phyloP scores from a whole-genome alignment of 2,888 invertebrate genomes.

The Anarsia innoxiella region DNA sequence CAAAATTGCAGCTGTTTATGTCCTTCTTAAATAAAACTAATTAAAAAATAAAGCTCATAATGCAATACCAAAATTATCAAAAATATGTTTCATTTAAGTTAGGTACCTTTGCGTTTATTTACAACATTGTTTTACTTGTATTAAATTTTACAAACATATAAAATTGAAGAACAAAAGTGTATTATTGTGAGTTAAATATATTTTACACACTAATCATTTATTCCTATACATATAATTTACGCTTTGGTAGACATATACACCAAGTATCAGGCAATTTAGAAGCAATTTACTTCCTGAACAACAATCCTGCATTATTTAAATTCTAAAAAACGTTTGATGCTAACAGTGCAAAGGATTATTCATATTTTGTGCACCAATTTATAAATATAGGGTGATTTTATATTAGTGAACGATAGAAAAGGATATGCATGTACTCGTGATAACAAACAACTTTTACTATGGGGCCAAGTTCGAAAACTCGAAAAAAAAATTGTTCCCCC shows the following conservation, averaged over 20 bases:
- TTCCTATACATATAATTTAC: slow-evolving; percentile 16
- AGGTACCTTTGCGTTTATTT: not conserved
- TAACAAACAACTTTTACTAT: no score
- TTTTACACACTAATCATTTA: no score
- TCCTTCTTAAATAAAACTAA: no score
- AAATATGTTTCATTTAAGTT: slow-evolving; percentile 16
- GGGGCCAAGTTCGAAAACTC: no score
- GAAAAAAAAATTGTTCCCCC: no score
- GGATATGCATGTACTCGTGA: no score
- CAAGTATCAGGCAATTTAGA: slow-evolving; percentile 15
- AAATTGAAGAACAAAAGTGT: not conserved
- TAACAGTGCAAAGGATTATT: slow-evolving; percentile 35
- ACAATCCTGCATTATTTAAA: slow-evolving; percentile 1
- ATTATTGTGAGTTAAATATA: not conserved
- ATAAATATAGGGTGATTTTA: slow-evolving; percentile 33
- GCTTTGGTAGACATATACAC: slow-evolving; percentile 31
- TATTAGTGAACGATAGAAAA: no score
- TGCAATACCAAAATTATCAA: slow-evolving; percentile 21
- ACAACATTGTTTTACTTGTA: slow-evolving; percentile 1
- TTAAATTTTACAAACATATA: not conserved
- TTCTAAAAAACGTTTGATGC: slow-evolving; percentile 14
- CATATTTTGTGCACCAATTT: slow-evolving; percentile 57
- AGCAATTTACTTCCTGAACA: not conserved
- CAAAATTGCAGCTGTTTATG: no score
- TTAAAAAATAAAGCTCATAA: no score